Percentiles rank a stretch among this genome's conserved stretches.
Evolutionary conservation across 2,888 invertebrate species (phyloP).

Genomic region (Malachius bipustulatus): DNA sequence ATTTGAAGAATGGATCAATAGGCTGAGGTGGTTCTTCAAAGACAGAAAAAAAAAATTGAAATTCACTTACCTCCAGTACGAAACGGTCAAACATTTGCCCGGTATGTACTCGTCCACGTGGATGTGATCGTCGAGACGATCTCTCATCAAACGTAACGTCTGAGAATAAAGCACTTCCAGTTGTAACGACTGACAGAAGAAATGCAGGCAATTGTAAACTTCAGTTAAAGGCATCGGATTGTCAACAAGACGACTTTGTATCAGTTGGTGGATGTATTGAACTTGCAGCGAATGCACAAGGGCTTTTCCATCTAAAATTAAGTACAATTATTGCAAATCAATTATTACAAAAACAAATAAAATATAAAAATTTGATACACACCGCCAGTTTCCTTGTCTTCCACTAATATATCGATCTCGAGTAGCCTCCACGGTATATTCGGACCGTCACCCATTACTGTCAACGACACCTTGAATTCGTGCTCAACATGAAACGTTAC

Average conservation of each 20-base stretch:
- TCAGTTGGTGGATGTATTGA: slow-evolving; percentile 85
- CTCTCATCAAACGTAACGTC: slow-evolving; percentile 74
- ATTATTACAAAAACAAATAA: no score
- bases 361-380: no score
- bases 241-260: slow-evolving; percentile 80
- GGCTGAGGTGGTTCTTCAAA: no score
- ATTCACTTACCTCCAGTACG: slow-evolving; percentile 74
- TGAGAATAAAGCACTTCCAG: slow-evolving; percentile 83
- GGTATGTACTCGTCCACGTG: slow-evolving; percentile 84
- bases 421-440: slow-evolving; percentile 90
- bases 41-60: no score
- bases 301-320: slow-evolving; percentile 72
- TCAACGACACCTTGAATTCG: slow-evolving; percentile 92
- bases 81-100: slow-evolving; percentile 80
- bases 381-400: slow-evolving; percentile 94
- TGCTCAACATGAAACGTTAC: slow-evolving; percentile 90
- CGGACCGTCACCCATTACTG: slow-evolving; percentile 92
- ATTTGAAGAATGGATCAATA: no score
- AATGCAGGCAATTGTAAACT: slow-evolving; percentile 74
- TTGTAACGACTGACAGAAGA: slow-evolving; percentile 91
- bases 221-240: slow-evolving; percentile 68
- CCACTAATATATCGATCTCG: slow-evolving; percentile 90
- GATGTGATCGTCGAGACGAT: slow-evolving; percentile 78
- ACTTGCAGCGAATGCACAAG: slow-evolving; percentile 90
- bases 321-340: slow-evolving; percentile 9